These are phyloP conservation scores for Netelia virgata DNA, from an alignment of 2,888 invertebrate species.

Conservation along the genomic window DNA sequence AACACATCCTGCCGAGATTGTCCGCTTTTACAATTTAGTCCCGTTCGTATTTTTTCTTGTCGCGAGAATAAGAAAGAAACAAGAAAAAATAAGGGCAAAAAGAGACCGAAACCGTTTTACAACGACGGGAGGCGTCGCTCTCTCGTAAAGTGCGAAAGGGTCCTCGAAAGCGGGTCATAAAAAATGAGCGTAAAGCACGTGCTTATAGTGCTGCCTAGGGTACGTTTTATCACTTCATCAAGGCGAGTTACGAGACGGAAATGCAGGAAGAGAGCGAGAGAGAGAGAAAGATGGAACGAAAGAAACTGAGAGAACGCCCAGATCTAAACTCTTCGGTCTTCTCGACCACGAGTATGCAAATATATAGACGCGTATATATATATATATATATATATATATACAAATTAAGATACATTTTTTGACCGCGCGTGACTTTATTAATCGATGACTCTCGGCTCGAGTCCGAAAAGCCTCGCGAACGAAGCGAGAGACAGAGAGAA, in stretches of 20 bases:
- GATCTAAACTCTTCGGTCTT: slow-evolving; percentile 44
- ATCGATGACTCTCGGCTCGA: slow-evolving; percentile 51
- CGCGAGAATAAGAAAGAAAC: background rate
- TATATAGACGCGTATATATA: slow-evolving; percentile 39
- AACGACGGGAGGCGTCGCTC: background rate
- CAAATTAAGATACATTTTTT: slow-evolving; percentile 42
- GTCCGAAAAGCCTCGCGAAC: slow-evolving; percentile 34
- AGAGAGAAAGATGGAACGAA: background rate
- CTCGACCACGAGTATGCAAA: slow-evolving; percentile 57
- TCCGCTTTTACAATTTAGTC: slow-evolving; percentile 15
- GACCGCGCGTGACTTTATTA: slow-evolving; percentile 65
- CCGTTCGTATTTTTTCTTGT: slow-evolving; percentile 32
- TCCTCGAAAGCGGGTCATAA: slow-evolving; percentile 40
- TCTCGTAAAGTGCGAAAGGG: slow-evolving; percentile 35
- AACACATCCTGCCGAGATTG: background rate
- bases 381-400: background rate
- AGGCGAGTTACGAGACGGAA: slow-evolving; percentile 53
- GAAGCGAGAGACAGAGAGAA: background rate
- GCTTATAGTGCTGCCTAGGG: slow-evolving; percentile 23
- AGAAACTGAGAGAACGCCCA: slow-evolving; percentile 33
- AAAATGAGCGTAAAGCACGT: slow-evolving; percentile 47
- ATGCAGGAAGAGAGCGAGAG: background rate
- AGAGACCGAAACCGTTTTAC: background rate
- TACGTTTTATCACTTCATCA: slow-evolving; percentile 65
- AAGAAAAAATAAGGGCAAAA: background rate